Base-by-base conservation (phyloP, 2,888 invertebrate genomes). In the Drosophila stalkeri region DNA sequence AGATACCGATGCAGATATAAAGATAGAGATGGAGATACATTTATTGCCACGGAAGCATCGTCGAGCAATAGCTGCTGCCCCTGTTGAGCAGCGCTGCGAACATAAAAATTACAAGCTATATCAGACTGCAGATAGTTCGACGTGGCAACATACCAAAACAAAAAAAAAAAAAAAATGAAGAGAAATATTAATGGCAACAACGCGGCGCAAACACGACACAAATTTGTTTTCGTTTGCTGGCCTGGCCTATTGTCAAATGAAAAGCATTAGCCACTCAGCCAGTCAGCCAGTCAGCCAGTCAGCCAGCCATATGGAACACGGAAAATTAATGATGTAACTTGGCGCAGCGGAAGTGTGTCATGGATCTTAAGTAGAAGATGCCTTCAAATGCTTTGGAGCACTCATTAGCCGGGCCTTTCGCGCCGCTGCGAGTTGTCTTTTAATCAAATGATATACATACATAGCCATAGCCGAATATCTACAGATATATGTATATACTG, bases 241-340 rank as follows among this genome's bases (percentile, higher is more conserved):
- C 67, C 69, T 43, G 74, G 71, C 62, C 87, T 87, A 89, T 86
- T 83, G 83, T 86, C 84, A 82, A 65, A 71, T 52, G 63, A 49
- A 71, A 79, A 69, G 81, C 79, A 83, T 88, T 88, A 83, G 87
- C 65, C 74, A 89, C 84, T 49, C 77, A 72, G 83, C 60, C 74
- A 86, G 77, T 54, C 77, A 41, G 8, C 39, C 39, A 39, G 39
- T 16, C 39, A 39, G 39, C 39, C 16, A 88, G 86, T 59, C 77
- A 83, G 86, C 55, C 67, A 65, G 76, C 85, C 86, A 79, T 85
- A 80, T 77, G 83, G 82, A 72, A 68, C 64, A 79, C 64, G 56
- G 77, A 87, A 81, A 86, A 90, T 86, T 86, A 90, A 86, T 86
- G 90, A 89, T 86, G 90, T 87, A 90, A 86, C 87, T 80, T 75